Evolutionary conservation across 2,888 invertebrate genomes (phyloP), one percentile per base, ranked within the genome.

Genomic region (Drosophila percnosoma): DNA sequence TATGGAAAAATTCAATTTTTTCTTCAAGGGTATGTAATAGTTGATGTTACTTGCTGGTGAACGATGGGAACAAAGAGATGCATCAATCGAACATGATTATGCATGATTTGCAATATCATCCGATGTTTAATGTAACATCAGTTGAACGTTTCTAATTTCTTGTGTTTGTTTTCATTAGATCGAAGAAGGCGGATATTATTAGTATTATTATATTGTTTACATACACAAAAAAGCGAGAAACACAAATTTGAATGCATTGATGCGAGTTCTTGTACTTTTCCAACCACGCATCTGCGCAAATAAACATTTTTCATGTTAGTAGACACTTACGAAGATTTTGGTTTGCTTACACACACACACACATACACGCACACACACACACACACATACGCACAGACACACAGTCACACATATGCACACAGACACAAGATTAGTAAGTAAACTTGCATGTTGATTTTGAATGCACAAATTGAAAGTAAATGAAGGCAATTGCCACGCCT

Each of bases 281-380:
- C 45, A 45, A 45, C 8, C 15, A 24, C 45, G 24, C 45, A 45
- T 45, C 21, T 45, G 24, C 24, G 45, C 24, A 45, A 45, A 45
- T 24, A 24, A 8, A 45, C 21, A 7, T 45, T 15, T 15, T 45
- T 24, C 42, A 42, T 21, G 21, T 15, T 45, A 45, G 27, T 65
- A 69, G 78, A 89, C 81, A 89, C 58, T 86, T 89, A 81, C 86
- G 83, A 49, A 51, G 65, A 68, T 64, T 63, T 71, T 65, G 61
- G 31, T 36, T 33, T 48, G 18, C 48, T 33, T 31, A 40, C 54
- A 48, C 36, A 59, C 29, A 15, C 38, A 61, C 31, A 49, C 34
- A 18, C 13, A 42, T 27, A 40, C 54, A 48, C 31, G 55, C 29
- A 15, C 38, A 61, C 31, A 49, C 34, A 27, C 3, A 27, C 27